phyloP scores from a whole-genome alignment of 2,888 invertebrate species.

The Podabrus alpinus region DNA sequence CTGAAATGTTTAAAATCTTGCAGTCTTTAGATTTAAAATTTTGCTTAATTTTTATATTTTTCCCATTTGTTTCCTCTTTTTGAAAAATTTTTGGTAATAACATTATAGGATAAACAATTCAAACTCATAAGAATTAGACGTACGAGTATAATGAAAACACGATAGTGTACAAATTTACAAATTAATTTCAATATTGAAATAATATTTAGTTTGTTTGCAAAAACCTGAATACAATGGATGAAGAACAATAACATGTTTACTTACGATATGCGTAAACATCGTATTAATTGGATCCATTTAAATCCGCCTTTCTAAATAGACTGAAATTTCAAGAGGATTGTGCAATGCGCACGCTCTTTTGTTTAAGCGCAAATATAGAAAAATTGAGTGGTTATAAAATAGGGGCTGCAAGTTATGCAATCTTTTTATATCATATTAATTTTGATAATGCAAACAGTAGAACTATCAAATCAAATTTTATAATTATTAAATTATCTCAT shows the following conservation, averaged over 20 bases:
- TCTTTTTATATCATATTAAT: neutral
- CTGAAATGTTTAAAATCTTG: too few species aligned
- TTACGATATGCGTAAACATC: constrained; percentile 26
- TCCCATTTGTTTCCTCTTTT: too few species aligned
- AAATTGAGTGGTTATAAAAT: constrained; percentile 7
- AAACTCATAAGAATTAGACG: neutral
- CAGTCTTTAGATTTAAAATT: too few species aligned
- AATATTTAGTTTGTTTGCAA: neutral
- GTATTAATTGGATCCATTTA: constrained; percentile 35
- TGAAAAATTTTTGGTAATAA: too few species aligned
- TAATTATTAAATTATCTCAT: neutral
- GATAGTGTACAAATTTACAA: neutral
- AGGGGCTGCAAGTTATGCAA: neutral
- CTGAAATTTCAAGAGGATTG: constrained; percentile 28
- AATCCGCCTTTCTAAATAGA: constrained; percentile 26
- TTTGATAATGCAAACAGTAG: neutral
- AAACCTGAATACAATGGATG: neutral
- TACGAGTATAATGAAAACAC: neutral
- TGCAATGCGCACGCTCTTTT: constrained; percentile 28
- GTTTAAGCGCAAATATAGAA: constrained; percentile 28
- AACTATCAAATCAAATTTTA: neutral
- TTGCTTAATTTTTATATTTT: too few species aligned
- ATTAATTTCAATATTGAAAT: neutral
- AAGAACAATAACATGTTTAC: constrained; percentile 13
- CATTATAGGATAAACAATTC: too few species aligned